Percentiles rank a stretch among this genome's conserved stretches.
Evolutionary conservation across 1,140 invertebrate genomes (phyloP).

Genomic region (Leptinotarsa texana): DNA sequence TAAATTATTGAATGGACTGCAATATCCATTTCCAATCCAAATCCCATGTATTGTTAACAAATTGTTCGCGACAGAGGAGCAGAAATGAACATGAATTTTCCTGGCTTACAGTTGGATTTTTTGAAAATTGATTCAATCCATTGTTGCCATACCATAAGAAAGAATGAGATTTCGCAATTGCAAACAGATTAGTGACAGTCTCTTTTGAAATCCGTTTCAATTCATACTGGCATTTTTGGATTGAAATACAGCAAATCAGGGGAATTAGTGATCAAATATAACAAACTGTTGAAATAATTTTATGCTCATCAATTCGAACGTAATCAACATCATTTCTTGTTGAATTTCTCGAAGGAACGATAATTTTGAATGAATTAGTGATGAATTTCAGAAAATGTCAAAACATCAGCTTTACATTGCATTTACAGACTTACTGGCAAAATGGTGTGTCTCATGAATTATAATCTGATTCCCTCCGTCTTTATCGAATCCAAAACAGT

Average conservation of each 20-base stretch:
- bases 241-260: background rate
- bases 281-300: background rate
- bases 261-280: background rate
- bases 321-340: background rate
- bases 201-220: background rate
- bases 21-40: background rate
- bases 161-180: background rate
- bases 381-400: background rate
- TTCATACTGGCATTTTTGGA: background rate
- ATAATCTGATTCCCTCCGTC: too few relatives aligned
- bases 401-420: background rate
- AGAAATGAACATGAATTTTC: slow-evolving; percentile 45
- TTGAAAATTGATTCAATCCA: background rate
- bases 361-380: background rate
- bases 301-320: background rate
- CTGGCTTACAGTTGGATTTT: slow-evolving; percentile 42
- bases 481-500: too few relatives aligned
- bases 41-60: background rate
- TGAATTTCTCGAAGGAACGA: background rate
- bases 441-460: too few relatives aligned
- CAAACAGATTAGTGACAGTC: background rate
- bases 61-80: slow-evolving; percentile 41
- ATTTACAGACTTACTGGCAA: too few relatives aligned
- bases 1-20: slow-evolving; percentile 15
- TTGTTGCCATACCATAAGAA: background rate